phyloP scores from a whole-genome alignment of 2,888 invertebrate species.

The Thymelicus acteon region DNA sequence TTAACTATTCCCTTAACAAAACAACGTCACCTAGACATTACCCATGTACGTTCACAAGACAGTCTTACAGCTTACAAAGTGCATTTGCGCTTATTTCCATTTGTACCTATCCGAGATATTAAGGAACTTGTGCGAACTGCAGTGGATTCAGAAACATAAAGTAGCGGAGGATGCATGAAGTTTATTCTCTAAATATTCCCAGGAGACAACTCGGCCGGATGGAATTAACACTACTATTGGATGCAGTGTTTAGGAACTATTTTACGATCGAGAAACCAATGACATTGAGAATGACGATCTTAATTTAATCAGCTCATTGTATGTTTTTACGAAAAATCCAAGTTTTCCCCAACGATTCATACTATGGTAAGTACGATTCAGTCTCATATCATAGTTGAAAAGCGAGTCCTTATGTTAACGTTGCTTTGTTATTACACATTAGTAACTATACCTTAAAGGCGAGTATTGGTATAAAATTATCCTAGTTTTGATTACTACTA shows the following conservation, averaged over 20 bases:
- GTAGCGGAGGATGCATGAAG: slow-evolving; percentile 71
- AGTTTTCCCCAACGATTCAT: too few relatives aligned
- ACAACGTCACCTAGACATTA: slow-evolving; percentile 30
- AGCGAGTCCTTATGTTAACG: too few relatives aligned
- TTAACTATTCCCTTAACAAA: slow-evolving; percentile 26
- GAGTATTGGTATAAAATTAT: too few relatives aligned
- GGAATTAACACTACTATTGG: slow-evolving; percentile 53
- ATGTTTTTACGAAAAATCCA: too few relatives aligned
- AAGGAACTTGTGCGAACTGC: slow-evolving; percentile 63
- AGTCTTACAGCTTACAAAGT: slow-evolving; percentile 26
- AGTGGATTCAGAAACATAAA: slow-evolving; percentile 70
- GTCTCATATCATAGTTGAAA: too few relatives aligned
- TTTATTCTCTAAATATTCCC: slow-evolving; percentile 82
- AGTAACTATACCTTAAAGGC: too few relatives aligned
- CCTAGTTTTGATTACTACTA: too few relatives aligned
- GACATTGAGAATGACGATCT: background rate
- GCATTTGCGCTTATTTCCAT: slow-evolving; percentile 34
- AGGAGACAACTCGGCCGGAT: slow-evolving; percentile 64
- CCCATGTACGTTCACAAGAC: slow-evolving; percentile 19
- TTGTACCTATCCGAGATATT: slow-evolving; percentile 52
- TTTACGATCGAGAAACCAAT: slow-evolving; percentile 8
- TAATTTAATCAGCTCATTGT: too few relatives aligned
- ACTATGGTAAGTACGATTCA: too few relatives aligned
- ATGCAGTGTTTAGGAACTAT: background rate
- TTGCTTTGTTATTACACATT: too few relatives aligned